Evolutionary conservation across 1,140 invertebrate species (phyloP), one percentile per base, ranked within the genome.

Genomic region (Anastrepha obliqua): DNA sequence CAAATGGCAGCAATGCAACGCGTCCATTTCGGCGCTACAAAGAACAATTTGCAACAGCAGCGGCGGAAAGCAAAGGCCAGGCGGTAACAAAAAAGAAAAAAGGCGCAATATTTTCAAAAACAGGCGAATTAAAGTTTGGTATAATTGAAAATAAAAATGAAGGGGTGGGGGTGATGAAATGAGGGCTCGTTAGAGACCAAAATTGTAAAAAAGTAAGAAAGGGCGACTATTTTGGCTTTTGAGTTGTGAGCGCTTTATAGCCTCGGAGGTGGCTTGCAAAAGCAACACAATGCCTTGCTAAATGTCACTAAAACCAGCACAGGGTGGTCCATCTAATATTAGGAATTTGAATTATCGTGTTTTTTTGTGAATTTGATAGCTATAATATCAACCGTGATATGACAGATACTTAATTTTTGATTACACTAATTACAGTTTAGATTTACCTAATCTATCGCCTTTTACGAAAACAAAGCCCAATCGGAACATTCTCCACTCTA

Each of bases 61-160:
- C 74, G 47, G n/a, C 47, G 74, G 47, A 9, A 17, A 9, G 15
- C 60, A 62, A 5, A 17, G 15, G n/a, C 1, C 13, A 1, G 60
- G 60, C 15, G 60, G 74, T 9, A 55, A 81, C 74, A 58, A 81
- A 62, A 55, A 81, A 81, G 17, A 9, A n/a, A 81, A 81, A 81
- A 81, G n/a, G 74, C 44, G 74, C 74, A 17, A n/a, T 81, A 81
- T 55, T 81, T 81, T 55, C 74, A 55, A 81, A 55, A 78, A 81
- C 15, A 29, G 44, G n/a, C n/a, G 29, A 51, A 81, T 81, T 29
- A 81, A 81, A 81, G 74, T 81, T 81, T 55, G 29, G n/a, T 47
- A 55, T 55, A 81, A 81, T 81, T 81, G 74, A 55, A 55, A 55
- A 13, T n/a, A 51, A 81, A 58, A 17, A 15, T 29, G 9, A 5